Base-by-base conservation (phyloP, 2,888 invertebrate genomes). In the Eupithecia vulgata region DNA sequence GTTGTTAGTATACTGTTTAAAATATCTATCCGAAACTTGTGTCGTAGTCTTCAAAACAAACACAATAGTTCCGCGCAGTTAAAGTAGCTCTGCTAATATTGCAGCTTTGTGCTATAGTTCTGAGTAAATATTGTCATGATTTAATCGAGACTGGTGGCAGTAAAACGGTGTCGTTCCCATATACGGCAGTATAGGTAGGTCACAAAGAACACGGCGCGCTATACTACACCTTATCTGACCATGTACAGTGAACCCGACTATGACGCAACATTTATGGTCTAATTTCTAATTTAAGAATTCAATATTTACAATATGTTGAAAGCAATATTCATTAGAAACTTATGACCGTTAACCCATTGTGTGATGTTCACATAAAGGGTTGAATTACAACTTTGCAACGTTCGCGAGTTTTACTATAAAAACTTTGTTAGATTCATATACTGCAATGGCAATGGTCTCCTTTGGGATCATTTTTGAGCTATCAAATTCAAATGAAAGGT, bases 111-210 rank as follows among this genome's bases (percentile, higher is more conserved):
- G 83, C 81, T 84, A 86, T 83, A 86, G 80, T 84, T 83, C 84
- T 85, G 88, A 87, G 86, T 89, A 87, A 91, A 91, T 89, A 89
- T 87, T 87, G 85, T 84, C 85, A 88, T 88, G 88, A 88, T 89
- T 89, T 89, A 85, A 85, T 83, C 84, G 87, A 83, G 84, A 82
- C 87, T 82, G 84, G 83, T 84, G 85, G 83, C 83, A 83, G 87
- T 83, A 81, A 87, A 83, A 40, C 88, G 85, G 86, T 86, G 85
- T 86, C 85, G 84, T 87, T 81, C 71, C 92, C 92, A 88, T 92
- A 84, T 91, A 90, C 83, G 91, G 91, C 64, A 70, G 86, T 84
- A 81, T 85, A 86, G 89, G 89, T 90, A 86, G 90, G 90, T 90
- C 88, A 88, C 81, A 82, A 79, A 82, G 79, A 81, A 80, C 82